Conservation (phyloP, 2,113 vertebrate genomes). For the Thomomys bottae region DNA sequence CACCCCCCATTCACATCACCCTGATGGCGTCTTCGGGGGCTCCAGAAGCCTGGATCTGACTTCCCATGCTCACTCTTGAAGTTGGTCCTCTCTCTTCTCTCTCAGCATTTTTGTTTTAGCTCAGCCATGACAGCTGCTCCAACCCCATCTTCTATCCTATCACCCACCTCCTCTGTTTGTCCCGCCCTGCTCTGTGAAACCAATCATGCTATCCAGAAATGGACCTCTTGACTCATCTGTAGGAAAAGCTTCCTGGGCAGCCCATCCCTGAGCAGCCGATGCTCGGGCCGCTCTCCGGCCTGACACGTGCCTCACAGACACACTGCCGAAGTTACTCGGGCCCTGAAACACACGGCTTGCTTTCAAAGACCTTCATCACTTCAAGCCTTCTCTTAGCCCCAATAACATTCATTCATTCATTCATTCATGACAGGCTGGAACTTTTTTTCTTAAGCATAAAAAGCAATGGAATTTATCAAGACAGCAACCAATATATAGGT, state of each 20-base stretch:
- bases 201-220: not conserved
- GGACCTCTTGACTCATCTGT: not conserved
- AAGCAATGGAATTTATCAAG: conserved; percentile 46
- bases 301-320: not conserved
- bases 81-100: not conserved
- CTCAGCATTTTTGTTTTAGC: not conserved
- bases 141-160: not conserved
- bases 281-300: not conserved
- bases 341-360: not conserved
- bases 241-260: not conserved
- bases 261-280: not conserved
- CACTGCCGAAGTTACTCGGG: not conserved
- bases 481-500: not conserved
- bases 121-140: not conserved
- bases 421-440: not conserved
- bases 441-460: not conserved
- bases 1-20: too few relatives aligned
- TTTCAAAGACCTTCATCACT: conserved; percentile 5
- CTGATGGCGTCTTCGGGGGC: not conserved
- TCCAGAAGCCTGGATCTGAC: not conserved
- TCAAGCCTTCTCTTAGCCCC: not conserved
- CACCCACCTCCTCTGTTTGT: not conserved
- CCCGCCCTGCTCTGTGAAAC: not conserved
- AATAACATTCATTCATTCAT: not conserved
- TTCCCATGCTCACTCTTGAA: not conserved